Conservation (phyloP, 2,888 invertebrate genomes). For the Meghimatium bilineatum region DNA sequence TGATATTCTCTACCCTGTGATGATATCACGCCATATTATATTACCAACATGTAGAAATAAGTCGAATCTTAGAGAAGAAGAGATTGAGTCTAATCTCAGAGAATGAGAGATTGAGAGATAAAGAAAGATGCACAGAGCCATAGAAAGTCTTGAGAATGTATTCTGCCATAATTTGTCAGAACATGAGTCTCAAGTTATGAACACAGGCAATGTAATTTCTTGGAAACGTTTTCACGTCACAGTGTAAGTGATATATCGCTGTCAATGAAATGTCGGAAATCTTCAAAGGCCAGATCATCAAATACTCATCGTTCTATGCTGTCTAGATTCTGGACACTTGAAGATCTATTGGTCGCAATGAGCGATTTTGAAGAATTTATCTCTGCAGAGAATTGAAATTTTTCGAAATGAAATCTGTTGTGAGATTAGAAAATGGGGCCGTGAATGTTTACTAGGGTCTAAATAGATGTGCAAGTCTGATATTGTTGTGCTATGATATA, state of each 20-base stretch:
- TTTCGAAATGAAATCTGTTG: not conserved
- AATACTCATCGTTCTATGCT: not conserved
- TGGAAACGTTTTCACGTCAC: not conserved
- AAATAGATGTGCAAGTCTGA: too few relatives aligned
- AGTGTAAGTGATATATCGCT: not conserved
- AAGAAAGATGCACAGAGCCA: conserved; percentile 3
- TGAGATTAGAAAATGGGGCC: not conserved
- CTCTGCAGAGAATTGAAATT: not conserved
- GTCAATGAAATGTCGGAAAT: not conserved
- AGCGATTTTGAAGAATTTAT: not conserved
- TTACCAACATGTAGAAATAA: not conserved
- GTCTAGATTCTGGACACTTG: not conserved
- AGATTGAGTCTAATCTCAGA: too few relatives aligned
- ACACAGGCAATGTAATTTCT: not conserved
- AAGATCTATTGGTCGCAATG: not conserved
- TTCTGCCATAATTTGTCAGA: not conserved
- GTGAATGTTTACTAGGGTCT: too few relatives aligned
- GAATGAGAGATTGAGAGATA: conserved; percentile 18
- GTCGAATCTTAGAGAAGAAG: not conserved
- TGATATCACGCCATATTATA: too few relatives aligned
- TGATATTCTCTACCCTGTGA: too few relatives aligned
- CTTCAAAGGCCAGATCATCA: not conserved
- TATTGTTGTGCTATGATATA: too few relatives aligned
- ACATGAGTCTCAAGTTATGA: not conserved
- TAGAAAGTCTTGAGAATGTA: not conserved